Conservation (phyloP, 2,888 invertebrate genomes). For the Labia minor region DNA sequence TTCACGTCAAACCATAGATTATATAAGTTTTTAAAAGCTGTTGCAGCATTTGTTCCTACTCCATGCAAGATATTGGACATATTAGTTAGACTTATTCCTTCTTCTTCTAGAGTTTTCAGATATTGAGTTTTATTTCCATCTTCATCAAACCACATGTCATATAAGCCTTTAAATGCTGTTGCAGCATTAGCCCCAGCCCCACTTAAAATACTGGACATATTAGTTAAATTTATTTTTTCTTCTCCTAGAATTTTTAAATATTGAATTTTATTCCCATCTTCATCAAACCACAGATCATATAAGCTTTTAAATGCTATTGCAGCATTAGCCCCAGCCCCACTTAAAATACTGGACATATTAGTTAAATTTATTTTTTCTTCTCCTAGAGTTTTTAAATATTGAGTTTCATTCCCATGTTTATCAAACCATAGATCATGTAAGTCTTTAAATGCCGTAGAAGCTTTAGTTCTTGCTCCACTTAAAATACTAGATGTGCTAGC, state of each 20-base stretch:
- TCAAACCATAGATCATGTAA: neutral
- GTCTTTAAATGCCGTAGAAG: neutral
- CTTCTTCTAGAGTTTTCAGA: conserved; percentile 1
- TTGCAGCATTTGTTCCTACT: too few relatives aligned
- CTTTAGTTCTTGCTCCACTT: neutral
- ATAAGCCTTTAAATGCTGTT: conserved; percentile 27
- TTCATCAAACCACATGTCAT: conserved; percentile 26
- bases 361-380: neutral
- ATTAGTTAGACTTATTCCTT: too few relatives aligned
- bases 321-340: neutral
- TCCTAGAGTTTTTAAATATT: neutral
- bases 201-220: too few relatives aligned
- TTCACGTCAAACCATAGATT: too few relatives aligned
- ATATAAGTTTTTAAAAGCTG: too few relatives aligned
- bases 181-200: too few relatives aligned
- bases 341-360: conserved; percentile 15
- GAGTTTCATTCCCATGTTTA: neutral
- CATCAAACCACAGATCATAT: conserved; percentile 9
- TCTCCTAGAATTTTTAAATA: too few relatives aligned
- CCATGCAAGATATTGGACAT: neutral
- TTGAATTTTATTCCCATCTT: conserved; percentile 3
- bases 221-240: too few relatives aligned
- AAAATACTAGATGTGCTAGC: neutral
- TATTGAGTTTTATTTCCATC: neutral
- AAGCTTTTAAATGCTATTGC: neutral